phyloP scores from a whole-genome alignment of 2,113 vertebrate genomes.

The Leptocoma aspasia region DNA sequence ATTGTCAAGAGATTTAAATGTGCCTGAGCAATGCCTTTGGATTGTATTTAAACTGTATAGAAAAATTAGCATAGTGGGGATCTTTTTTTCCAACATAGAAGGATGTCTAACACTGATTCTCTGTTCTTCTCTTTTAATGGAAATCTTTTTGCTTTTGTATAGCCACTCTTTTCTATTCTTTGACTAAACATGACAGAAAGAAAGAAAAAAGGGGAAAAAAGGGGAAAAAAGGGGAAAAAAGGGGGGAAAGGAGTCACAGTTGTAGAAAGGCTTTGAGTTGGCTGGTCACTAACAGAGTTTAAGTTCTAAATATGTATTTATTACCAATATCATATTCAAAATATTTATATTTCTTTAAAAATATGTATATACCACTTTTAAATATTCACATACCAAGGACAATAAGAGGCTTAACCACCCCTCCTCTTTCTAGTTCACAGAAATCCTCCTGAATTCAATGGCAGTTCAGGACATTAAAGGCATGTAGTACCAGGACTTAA shows the following conservation, averaged over 20 bases:
- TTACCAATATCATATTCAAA: neutral
- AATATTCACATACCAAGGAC: neutral
- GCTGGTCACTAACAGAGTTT: neutral
- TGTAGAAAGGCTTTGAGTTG: neutral
- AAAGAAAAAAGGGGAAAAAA: neutral
- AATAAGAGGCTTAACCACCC: neutral
- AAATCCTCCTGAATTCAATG: neutral
- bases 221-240: fast-evolving
- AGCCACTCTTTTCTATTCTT: neutral
- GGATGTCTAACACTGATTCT: neutral
- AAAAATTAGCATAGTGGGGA: neutral
- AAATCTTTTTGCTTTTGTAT: neutral
- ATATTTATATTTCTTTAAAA: neutral
- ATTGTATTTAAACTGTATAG: neutral
- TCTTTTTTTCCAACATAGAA: neutral
- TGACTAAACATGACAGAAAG: neutral
- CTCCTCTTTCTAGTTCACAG: neutral
- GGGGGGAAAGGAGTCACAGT: fast-evolving
- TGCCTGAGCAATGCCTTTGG: neutral
- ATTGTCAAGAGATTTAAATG: neutral
- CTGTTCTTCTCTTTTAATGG: neutral
- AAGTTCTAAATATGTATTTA: neutral
- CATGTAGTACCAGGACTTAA: fast-evolving
- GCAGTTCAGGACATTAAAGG: neutral
- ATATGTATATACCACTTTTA: neutral